Evolutionary conservation across 2,113 vertebrate species (phyloP).

Genomic region (Asarcornis scutulata): DNA sequence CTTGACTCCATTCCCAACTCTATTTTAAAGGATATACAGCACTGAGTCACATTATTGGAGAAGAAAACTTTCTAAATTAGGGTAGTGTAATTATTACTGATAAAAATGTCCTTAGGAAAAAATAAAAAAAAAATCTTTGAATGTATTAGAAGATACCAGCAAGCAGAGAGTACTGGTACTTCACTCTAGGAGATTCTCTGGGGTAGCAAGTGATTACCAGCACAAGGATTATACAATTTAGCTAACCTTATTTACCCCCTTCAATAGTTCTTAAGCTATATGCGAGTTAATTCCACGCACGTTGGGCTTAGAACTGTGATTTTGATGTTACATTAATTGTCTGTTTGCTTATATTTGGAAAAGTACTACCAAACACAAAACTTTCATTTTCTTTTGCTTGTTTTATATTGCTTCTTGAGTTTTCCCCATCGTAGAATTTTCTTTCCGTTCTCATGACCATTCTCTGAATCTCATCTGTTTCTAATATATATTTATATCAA

Average conservation of each 20-base stretch:
- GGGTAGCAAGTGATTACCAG: neutral
- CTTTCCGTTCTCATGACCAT: neutral
- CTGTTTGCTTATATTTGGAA: neutral
- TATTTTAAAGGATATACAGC: neutral
- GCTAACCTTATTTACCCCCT: neutral
- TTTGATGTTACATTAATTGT: neutral
- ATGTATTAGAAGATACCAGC: neutral
- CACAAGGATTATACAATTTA: neutral
- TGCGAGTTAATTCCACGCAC: neutral
- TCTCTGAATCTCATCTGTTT: neutral
- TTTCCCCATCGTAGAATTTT: neutral
- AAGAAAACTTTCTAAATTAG: neutral
- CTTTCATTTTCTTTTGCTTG: neutral
- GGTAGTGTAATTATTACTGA: neutral
- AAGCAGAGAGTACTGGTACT: neutral
- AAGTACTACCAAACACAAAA: neutral
- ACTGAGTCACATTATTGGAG: neutral
- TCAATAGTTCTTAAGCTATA: neutral
- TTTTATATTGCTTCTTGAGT: neutral
- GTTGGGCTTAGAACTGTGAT: neutral
- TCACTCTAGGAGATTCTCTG: neutral
- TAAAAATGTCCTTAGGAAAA: neutral
- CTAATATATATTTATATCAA: neutral
- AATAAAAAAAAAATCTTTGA: neutral
- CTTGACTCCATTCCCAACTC: neutral